phyloP scores from a whole-genome alignment of 64 coral and sea anemone genomes.

The Pachyseris speciosa region DNA sequence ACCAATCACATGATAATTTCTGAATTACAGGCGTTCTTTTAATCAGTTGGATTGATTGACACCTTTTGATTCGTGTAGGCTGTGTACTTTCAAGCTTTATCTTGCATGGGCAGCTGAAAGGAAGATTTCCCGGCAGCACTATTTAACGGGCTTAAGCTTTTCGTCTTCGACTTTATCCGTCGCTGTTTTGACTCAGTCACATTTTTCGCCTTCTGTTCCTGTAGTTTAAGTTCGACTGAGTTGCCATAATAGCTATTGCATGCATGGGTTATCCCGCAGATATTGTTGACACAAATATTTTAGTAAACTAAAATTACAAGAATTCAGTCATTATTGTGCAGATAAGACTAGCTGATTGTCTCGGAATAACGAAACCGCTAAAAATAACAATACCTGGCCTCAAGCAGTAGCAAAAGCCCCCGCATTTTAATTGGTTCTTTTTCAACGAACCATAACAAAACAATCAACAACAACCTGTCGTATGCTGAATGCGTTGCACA shows the following conservation, averaged over 20 bases:
- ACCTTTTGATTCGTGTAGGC: too few species aligned
- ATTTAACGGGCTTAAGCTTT: too few species aligned
- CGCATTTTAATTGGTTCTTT: constrained; percentile 22
- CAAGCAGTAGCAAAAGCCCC: neutral
- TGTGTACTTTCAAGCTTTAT: too few species aligned
- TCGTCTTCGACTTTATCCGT: too few species aligned
- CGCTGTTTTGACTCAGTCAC: too few species aligned
- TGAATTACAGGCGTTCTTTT: too few species aligned
- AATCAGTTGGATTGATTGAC: too few species aligned
- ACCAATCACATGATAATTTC: too few species aligned
- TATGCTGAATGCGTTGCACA: constrained; percentile 13
- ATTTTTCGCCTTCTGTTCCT: neutral
- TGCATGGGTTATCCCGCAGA: neutral
- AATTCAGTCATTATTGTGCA: neutral
- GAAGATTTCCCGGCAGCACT: too few species aligned
- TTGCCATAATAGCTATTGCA: too few species aligned
- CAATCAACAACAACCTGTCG: constrained; percentile 29
- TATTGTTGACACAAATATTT: neutral
- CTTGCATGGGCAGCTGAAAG: too few species aligned
- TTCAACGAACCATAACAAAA: constrained; percentile 10
- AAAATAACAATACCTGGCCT: neutral
- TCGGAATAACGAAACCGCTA: neutral
- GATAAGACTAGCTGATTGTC: neutral
- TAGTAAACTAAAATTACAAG: neutral
- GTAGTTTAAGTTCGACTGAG: neutral